Conservation (phyloP, 2,797 vertebrate species). For the Pseudopleuronectes americanus region DNA sequence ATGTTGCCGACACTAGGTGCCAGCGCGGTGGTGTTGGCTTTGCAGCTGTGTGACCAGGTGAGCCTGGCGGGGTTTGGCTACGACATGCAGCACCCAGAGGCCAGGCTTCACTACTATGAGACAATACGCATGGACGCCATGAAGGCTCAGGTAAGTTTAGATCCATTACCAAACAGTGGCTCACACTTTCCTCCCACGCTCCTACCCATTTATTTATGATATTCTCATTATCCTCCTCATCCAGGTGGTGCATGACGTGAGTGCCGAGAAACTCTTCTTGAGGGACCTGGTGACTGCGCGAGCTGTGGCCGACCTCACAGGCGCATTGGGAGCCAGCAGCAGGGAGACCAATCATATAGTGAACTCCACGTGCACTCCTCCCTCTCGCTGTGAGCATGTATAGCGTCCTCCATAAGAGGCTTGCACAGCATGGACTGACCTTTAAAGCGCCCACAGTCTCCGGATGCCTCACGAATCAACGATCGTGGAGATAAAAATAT, state of each 20-base stretch:
- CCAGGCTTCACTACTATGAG: constrained; percentile 87
- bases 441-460: constrained; percentile 42
- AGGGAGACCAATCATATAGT: constrained; percentile 15
- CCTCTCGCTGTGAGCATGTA: background rate
- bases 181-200: background rate
- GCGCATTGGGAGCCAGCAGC: constrained; percentile 72
- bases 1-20: constrained; percentile 83
- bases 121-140: constrained; percentile 80
- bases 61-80: constrained; percentile 87
- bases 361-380: constrained; percentile 34
- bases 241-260: constrained; percentile 85
- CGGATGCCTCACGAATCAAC: constrained; percentile 19
- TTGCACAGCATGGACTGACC: constrained; percentile 38
- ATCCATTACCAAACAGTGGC: background rate
- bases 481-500: constrained; percentile 6
- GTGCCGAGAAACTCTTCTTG: constrained; percentile 83
- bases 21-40: constrained; percentile 81
- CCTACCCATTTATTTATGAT: background rate
- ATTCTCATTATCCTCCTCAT: constrained; percentile 1
- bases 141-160: constrained; percentile 71
- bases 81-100: constrained; percentile 79
- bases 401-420: constrained; percentile 10
- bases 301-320: constrained; percentile 83
- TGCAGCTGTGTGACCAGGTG: constrained; percentile 87
- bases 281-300: constrained; percentile 79